A percentile compares a stretch with the other conserved stretches of the same genome.
phyloP scores from a whole-genome alignment of 1,140 invertebrate species.

The silkworm (Bombyx mori) region DNA sequence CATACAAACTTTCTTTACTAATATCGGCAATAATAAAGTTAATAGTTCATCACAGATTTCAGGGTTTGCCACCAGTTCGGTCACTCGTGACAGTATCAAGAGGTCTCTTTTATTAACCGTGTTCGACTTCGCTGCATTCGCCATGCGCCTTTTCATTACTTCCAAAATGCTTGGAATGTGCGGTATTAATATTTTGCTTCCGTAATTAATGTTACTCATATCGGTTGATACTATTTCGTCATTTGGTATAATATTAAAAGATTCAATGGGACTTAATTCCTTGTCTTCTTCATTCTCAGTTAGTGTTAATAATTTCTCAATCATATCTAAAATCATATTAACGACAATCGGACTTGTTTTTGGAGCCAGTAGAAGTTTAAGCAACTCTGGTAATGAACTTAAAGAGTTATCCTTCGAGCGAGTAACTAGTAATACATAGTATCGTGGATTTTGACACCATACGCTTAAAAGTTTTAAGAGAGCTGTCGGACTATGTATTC shows the following conservation, averaged over 20 bases:
- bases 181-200: slow-evolving; percentile 80
- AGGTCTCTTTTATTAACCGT: slow-evolving; percentile 79
- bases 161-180: slow-evolving; percentile 81
- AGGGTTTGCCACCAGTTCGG: slow-evolving; percentile 78
- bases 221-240: slow-evolving; percentile 6
- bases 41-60: slow-evolving; percentile 79
- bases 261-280: slow-evolving; percentile 47
- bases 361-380: slow-evolving; percentile 78
- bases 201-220: slow-evolving; percentile 74
- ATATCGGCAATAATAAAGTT: slow-evolving; percentile 80
- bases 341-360: slow-evolving; percentile 78
- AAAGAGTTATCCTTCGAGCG: slow-evolving; percentile 59
- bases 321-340: slow-evolving; percentile 81
- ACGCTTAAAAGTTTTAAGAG: slow-evolving; percentile 82
- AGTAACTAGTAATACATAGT: slow-evolving; percentile 80
- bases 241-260: slow-evolving; percentile 25
- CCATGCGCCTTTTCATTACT: slow-evolving; percentile 77
- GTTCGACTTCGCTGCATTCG: slow-evolving; percentile 73
- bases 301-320: slow-evolving; percentile 84
- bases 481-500: slow-evolving; percentile 86
- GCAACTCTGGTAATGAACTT: slow-evolving; percentile 76
- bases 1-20: slow-evolving; percentile 77
- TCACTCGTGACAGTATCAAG: slow-evolving; percentile 84
- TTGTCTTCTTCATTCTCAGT: slow-evolving; percentile 70
- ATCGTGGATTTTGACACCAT: slow-evolving; percentile 85